These are phyloP conservation scores for Pseudomyrmex dendroicus DNA, from an alignment of 1,140 invertebrate species.

Conservation along the genomic window DNA sequence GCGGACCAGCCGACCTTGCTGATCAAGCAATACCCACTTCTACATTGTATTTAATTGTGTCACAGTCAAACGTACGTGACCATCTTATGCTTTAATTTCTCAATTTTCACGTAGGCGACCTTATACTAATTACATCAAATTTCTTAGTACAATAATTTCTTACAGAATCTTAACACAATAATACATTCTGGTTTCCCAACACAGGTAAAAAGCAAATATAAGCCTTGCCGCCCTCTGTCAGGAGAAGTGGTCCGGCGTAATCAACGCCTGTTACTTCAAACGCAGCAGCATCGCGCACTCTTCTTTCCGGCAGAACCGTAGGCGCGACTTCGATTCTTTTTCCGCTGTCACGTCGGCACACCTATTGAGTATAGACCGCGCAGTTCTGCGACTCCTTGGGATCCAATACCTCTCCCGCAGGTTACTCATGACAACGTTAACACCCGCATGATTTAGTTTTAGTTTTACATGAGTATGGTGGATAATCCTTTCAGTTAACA, in stretches of 20 bases:
- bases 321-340: background rate
- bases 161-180: too few relatives aligned
- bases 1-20: too few relatives aligned
- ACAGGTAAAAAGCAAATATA: constrained; percentile 74
- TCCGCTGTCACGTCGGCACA: background rate
- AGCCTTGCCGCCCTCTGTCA: constrained; percentile 58
- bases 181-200: too few relatives aligned
- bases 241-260: constrained; percentile 67
- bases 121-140: too few relatives aligned
- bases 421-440: background rate
- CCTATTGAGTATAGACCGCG: background rate
- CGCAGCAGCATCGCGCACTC: constrained; percentile 56
- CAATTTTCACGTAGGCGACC: too few relatives aligned
- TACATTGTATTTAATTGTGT: too few relatives aligned
- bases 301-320: constrained; percentile 54
- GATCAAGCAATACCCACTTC: too few relatives aligned
- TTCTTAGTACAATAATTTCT: too few relatives aligned
- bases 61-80: too few relatives aligned
- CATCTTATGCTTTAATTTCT: too few relatives aligned
- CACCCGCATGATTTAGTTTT: background rate
- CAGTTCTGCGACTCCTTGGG: background rate
- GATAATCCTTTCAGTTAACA: background rate
- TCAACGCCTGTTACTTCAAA: constrained; percentile 71
- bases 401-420: constrained; percentile 43
- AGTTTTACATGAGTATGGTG: background rate